Base-by-base conservation (phyloP, 92 coral and sea anemone genomes). In the Pocillopora meandrina region DNA sequence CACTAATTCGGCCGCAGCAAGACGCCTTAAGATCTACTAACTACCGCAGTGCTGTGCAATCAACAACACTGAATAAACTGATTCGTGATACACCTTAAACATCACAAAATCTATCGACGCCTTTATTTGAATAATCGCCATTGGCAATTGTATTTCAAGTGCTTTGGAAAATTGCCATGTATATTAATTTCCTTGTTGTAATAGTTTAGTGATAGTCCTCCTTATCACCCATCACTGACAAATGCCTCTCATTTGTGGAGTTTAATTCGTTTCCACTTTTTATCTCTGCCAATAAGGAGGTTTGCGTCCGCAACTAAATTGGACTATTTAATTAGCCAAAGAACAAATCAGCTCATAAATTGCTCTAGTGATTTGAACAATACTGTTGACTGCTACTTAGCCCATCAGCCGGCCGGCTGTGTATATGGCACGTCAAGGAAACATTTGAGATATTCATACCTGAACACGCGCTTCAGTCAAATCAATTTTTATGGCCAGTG, bases 391-490 rank as follows among this genome's bases (percentile, higher is more conserved):
- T 65, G 56, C 76, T 55, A 55, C 55, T 21, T n/a, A 16, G 79
- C 5, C 19, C 52, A 81, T 26, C 74, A 61, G 55, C 35, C 35
- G 15, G 52, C 8, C 18, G 73, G 35, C 33, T 34, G 35, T 68
- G 1, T 69, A 69, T 69, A 69, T 14, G 42, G 21, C 34, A 64
- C 14, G 74, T 20, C 56, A 66, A 10, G 61, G 26, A 18, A 55
- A 8, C 21, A 16, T 10, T 57, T 34, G 20, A 14, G 12, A 4
- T 17, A n/a, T 49, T 20, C 83, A 76, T 74, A 97, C 99, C 99
- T 97, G 99, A 11, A 97, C 99, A 5, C 99, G 94, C 7, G 99
- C 99, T 71, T 97, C 99, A 3, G 99, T 97, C 58, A 97, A 89
- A 84, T 97, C 99, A 75, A 97, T 97, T 80, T 97, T 97, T 94